These are phyloP conservation scores for Bedellia somnulentella DNA, from an alignment of 2,888 invertebrate species.

Conservation along the genomic window DNA sequence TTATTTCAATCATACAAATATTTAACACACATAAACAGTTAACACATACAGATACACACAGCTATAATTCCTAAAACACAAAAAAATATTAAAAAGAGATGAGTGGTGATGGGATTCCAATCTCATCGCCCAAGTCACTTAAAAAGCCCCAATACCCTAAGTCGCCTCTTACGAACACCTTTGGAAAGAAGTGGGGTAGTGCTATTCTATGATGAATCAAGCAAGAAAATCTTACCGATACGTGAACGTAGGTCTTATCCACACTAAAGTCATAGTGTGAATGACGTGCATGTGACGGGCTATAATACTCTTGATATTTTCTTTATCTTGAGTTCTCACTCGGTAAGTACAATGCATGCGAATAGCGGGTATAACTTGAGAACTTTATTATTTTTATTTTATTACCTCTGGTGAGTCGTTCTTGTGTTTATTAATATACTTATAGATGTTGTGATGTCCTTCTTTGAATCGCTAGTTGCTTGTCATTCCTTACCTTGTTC, in stretches of 20 bases:
- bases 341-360: too few species aligned
- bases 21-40: not conserved
- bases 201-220: not conserved
- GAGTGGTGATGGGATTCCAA: too few species aligned
- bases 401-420: too few species aligned
- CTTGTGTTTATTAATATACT: too few species aligned
- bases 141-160: not conserved
- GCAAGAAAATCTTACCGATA: not conserved
- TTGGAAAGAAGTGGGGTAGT: too few species aligned
- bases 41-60: not conserved
- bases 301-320: constrained; percentile 59
- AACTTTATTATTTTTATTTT: too few species aligned
- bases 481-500: too few species aligned
- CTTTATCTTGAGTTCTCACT: constrained; percentile 56
- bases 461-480: too few species aligned
- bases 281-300: constrained; percentile 48
- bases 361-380: too few species aligned
- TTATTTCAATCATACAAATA: not conserved
- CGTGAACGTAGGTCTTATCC: constrained; percentile 1
- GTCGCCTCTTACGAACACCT: too few species aligned
- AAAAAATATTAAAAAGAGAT: not conserved
- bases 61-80: not conserved
- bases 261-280: constrained; percentile 10
- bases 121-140: not conserved
- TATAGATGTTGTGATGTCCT: too few species aligned